phyloP scores from a whole-genome alignment of 2,888 invertebrate species.

The Sarcophaga caerulescens region DNA sequence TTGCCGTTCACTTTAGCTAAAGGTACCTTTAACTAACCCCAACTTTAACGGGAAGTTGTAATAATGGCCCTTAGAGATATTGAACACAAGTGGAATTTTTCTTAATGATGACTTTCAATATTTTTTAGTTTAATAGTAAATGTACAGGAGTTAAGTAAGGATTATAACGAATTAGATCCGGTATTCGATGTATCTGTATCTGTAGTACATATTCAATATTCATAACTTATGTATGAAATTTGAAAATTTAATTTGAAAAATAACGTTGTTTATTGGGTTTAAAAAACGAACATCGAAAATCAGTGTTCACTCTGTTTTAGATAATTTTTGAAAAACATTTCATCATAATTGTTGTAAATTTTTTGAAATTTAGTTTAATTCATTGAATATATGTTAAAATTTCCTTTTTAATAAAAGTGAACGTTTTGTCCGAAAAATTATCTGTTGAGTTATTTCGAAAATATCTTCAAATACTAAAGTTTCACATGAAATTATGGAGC shows the following conservation, averaged over 20 bases:
- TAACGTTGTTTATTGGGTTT: not conserved
- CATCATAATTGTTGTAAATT: not conserved
- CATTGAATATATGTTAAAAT: conserved; percentile 8
- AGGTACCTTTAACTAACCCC: too few relatives aligned
- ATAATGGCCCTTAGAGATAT: too few relatives aligned
- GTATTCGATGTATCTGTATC: too few relatives aligned
- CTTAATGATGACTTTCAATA: too few relatives aligned
- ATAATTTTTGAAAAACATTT: too few relatives aligned
- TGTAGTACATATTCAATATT: too few relatives aligned
- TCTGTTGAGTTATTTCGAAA: conserved; percentile 42
- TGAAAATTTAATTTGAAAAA: not conserved
- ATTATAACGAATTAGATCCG: too few relatives aligned
- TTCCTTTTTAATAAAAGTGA: conserved; percentile 8
- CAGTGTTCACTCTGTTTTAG: not conserved
- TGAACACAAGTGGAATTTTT: too few relatives aligned
- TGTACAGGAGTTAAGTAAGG: too few relatives aligned
- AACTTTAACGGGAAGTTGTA: too few relatives aligned
- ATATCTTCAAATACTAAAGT: conserved; percentile 20
- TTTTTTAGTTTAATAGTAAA: too few relatives aligned
- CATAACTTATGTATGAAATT: not conserved
- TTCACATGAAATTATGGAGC: conserved; percentile 62
- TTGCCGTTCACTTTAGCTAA: too few relatives aligned
- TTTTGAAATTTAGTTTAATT: conserved; percentile 1
- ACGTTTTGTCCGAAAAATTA: conserved; percentile 46
- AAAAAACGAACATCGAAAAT: not conserved